Evolutionary conservation across 2,797 vertebrate species (phyloP), one percentile per base, ranked within the genome.

Genomic region (Selene dorsalis): DNA sequence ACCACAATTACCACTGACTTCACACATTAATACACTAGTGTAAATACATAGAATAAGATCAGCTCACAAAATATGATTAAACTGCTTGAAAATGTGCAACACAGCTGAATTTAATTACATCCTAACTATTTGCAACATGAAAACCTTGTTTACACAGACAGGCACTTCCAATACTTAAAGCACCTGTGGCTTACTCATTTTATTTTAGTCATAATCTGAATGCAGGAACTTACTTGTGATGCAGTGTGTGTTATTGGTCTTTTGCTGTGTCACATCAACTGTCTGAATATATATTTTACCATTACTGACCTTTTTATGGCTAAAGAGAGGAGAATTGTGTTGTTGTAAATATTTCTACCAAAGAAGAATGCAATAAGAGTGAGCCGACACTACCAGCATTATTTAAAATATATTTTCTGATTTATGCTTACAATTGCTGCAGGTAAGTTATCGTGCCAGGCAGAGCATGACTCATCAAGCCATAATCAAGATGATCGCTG

Each of bases 371-470:
- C 32, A 73, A 28, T 14, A 35, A 69, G 24, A 52, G 13, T 39
- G 52, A 55, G 7, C 24, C 4, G 26, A 35, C 20, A 16, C 24
- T 65, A 47, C 39, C 8, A 30, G 4, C 24, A 48, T 69, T 32
- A 30, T 38, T 55, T 7, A 65, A 30, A 57, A 2, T 67, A 35
- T 26, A 12, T 79, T 78, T 84, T 63, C 16, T 89, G 30, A 82
- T 83, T 72, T 70, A 26, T 88, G 43, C 72, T 72, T 76, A 8
- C 87, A 35, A 86, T 87, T 79, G n/a, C 77, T 88, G 50, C 84
- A 98, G 97, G 92, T 98, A 2, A 95, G 94, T 47, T 98, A 97
- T 70, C 94, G 96, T 84, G 92, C 93, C 76, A 94, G 88, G 43
- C 94, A 95, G 82, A 92, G 93, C 71, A 90, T 92, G 83, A 88